Base-by-base conservation (phyloP, 2,113 vertebrate genomes). In the Parus major region DNA sequence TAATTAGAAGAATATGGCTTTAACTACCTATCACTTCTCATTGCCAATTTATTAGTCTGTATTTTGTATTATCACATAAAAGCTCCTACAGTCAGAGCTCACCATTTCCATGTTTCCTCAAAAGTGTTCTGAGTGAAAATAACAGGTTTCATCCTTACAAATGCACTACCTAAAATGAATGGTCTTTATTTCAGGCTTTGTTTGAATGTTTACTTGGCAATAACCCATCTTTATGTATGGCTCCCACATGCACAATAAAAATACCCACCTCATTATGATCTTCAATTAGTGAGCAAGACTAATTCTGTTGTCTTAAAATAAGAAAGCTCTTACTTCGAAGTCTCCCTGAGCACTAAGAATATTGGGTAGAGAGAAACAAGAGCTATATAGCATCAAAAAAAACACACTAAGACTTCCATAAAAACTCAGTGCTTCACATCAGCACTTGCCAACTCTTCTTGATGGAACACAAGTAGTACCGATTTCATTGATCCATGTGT, bases 401-500 rank as follows among this genome's bases (percentile, higher is more conserved):
- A 0, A 1, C n/a, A 44, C 18, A 36, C 9, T 22, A 57, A 9
- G 1, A 2, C 15, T 68, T 81, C 19, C n/a, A 56, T 5, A 80
- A 73, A 60, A 85, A 46, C 41, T 35, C 76, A 60, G 63, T 49
- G 44, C 29, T 78, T 75, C 56, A 56, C 22, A 57, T 93, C 42
- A 82, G 71, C 55, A 47, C 39, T 77, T 83, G 53, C 61, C 55
- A 87, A 9, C 24, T 23, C 2, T 16, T 76, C n/a, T 61, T 69
- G 41, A 61, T 1, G 35, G 42, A 86, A 66, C 42, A 61, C 19
- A n/a, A n/a, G 22, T 1, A 46, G 53, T 15, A 53, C 12, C 11
- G 3, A 0, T 56, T 72, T 52, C 33, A 82, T 50, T 0, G 0
- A 29, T 49, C 31, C 13, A 4, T 9, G 15, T 29, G 42, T 65